A percentile compares a stretch with the other conserved stretches of the same genome.
Evolutionary conservation across 1,140 invertebrate species (phyloP).

Genomic region (Planococcus citri): DNA sequence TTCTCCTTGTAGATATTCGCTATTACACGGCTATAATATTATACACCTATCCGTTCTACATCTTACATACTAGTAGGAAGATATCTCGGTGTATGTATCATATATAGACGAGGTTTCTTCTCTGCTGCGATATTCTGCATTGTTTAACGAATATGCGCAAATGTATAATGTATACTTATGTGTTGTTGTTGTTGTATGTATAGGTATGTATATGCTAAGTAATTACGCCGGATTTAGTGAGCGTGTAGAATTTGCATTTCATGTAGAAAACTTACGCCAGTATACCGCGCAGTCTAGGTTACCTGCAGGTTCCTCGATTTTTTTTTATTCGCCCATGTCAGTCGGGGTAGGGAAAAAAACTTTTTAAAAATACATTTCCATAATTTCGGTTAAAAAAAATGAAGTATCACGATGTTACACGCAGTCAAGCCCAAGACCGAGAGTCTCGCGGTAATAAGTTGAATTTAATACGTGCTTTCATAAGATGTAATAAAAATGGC

Average conservation of each 20-base stretch:
- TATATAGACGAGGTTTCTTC: too few relatives aligned
- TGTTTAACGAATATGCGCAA: neutral
- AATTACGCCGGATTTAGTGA: neutral
- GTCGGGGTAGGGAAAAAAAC: neutral
- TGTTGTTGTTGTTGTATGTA: too few relatives aligned
- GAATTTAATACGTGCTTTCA: neutral
- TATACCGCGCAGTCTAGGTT: neutral
- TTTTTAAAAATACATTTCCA: constrained; percentile 1
- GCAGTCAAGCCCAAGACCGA: neutral
- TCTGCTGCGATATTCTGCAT: neutral
- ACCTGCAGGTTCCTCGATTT: neutral
- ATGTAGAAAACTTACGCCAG: neutral
- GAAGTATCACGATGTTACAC: neutral
- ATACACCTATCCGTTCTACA: too few relatives aligned
- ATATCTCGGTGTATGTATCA: too few relatives aligned
- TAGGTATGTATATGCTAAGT: neutral
- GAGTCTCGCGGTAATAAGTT: neutral
- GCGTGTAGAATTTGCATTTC: neutral
- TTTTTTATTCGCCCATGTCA: too few relatives aligned
- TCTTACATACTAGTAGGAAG: too few relatives aligned
- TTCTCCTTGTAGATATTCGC: too few relatives aligned
- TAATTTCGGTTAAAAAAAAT: constrained; percentile 4
- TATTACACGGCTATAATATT: too few relatives aligned
- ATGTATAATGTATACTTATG: too few relatives aligned
- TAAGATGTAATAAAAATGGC: neutral